Evolutionary conservation across 2,797 vertebrate genomes (phyloP), one percentile per base, ranked within the genome.

Genomic region (Columba guinea): DNA sequence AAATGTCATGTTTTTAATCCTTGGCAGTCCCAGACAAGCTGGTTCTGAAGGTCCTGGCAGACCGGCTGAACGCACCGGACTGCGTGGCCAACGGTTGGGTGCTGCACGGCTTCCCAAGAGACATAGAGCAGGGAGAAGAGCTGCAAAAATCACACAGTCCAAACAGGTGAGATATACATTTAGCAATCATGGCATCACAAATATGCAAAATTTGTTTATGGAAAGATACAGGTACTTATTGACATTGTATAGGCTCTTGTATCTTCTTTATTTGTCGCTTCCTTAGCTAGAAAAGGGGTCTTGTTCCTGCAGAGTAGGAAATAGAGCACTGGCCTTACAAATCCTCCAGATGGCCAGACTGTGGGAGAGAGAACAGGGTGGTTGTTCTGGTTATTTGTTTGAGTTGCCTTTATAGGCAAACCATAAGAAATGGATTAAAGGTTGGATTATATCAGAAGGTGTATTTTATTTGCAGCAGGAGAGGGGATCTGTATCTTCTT

Each of bases 81-180:
- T 99, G 98, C 86, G 46, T 97, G 88, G 93, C 85, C 74, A 94
- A 80, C 7, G 99, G 99, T 3, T 99, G 99, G 99, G 98, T 99
- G 85, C 97, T 99, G 9, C 98, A 98, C 1, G 98, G 98, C 55
- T 99, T 99, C 97, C 99, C 99, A 3, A 87, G 81, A 10, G 97
- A 99, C 71, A 18, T 95, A 53, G 96, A 98, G 68, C 99, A 99
- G 95, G 99, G 98, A 5, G 56, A 74, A 39, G 68, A 96, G 80
- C 98, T 99, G 93, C 90, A 96, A 14, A 94, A 89, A 41, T 63
- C 95, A 8, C 98, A 95, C 65, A 81, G 74, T 35, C 98, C 99
- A 81, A 99, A 98, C 98, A 99, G 99, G 99, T 99, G 79, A 94
- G 89, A 21, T 1, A 48, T 5, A 30, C 27, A 55, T 24, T 59